phyloP scores from a whole-genome alignment of 2,888 invertebrate genomes.

The Chrysina gloriosa region DNA sequence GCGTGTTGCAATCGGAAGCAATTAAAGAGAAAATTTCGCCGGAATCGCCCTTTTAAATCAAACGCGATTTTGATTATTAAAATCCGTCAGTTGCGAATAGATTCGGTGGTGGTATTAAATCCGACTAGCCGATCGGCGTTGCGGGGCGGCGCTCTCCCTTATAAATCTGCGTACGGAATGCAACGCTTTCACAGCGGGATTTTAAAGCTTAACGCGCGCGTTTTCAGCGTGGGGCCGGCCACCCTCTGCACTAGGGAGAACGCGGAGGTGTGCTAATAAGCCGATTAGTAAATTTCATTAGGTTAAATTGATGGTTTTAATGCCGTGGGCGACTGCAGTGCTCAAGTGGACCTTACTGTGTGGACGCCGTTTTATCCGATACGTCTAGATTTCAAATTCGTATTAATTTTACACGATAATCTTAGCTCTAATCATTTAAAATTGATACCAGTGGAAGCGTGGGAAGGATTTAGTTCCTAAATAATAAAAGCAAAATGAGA shows the following conservation, averaged over 20 bases:
- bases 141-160: constrained; percentile 41
- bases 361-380: too few relatives aligned
- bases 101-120: constrained; percentile 42
- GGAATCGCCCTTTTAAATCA: constrained; percentile 42
- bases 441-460: too few relatives aligned
- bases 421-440: too few relatives aligned
- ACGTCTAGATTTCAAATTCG: too few relatives aligned
- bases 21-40: constrained; percentile 15
- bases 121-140: constrained; percentile 9
- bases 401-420: too few relatives aligned
- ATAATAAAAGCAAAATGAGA: too few relatives aligned
- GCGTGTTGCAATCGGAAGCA: constrained; percentile 7
- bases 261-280: constrained; percentile 50
- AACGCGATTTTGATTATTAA: constrained; percentile 44
- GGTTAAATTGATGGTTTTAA: constrained; percentile 51
- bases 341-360: too few relatives aligned
- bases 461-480: too few relatives aligned
- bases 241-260: constrained; percentile 29
- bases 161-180: constrained; percentile 54
- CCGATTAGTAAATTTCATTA: constrained; percentile 53
- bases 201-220: constrained; percentile 50
- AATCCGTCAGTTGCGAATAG: constrained; percentile 46
- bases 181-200: constrained; percentile 55
- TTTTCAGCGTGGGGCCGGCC: constrained; percentile 47
- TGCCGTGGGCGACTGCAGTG: not conserved